Evolutionary conservation across 2,888 invertebrate genomes (phyloP).

Genomic region (Podabrus alpinus): DNA sequence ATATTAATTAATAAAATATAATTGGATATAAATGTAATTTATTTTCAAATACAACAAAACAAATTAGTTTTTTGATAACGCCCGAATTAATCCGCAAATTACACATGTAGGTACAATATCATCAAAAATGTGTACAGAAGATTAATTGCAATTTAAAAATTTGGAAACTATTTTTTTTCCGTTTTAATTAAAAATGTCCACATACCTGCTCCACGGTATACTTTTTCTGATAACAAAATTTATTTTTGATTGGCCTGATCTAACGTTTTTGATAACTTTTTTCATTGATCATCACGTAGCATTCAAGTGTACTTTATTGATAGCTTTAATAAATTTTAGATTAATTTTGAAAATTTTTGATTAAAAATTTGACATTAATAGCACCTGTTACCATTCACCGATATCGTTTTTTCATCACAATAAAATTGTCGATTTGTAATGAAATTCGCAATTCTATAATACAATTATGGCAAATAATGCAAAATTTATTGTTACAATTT

Average conservation of each 20-base stretch:
- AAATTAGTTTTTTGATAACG: neutral
- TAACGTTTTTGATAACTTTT: neutral
- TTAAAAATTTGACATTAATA: slow-evolving; percentile 20
- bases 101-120: neutral
- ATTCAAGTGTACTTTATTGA: neutral
- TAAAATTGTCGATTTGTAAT: slow-evolving; percentile 18
- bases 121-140: neutral
- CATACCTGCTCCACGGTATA: too few species aligned
- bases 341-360: neutral
- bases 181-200: neutral
- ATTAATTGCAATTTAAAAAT: neutral
- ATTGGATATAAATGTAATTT: neutral
- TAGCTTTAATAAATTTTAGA: neutral
- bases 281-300: neutral
- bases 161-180: neutral
- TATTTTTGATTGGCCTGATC: neutral
- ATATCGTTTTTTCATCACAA: slow-evolving; percentile 28
- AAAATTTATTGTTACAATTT: neutral
- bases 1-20: neutral
- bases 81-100: neutral
- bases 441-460: neutral
- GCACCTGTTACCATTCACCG: slow-evolving; percentile 19
- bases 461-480: neutral
- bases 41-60: neutral
- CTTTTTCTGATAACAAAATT: neutral